Evolutionary conservation across 2,113 vertebrate species (phyloP).

Genomic region (Oophaga pumilio): DNA sequence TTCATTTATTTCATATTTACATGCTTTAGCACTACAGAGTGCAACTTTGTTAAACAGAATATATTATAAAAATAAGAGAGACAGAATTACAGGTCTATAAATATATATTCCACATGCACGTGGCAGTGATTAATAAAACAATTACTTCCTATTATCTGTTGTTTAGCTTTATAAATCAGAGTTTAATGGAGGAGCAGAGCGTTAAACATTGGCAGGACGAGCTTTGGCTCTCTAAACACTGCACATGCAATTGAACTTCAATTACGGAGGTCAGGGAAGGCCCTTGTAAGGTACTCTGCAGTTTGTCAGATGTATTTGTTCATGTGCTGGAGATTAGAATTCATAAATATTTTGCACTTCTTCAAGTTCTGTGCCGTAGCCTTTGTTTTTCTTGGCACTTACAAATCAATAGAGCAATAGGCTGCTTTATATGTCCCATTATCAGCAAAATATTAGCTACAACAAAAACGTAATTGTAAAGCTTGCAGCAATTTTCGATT

Average conservation of each 20-base stretch:
- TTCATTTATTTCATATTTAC: too few species aligned
- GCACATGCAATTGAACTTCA: slow-evolving; percentile 74
- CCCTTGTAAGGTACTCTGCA: slow-evolving; percentile 73
- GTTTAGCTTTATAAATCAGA: slow-evolving; percentile 63
- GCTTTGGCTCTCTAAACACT: slow-evolving; percentile 66
- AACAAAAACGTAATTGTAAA: slow-evolving; percentile 58
- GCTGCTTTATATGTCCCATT: slow-evolving; percentile 64
- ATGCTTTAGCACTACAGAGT: too few species aligned
- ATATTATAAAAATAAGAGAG: background rate
- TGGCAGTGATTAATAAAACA: slow-evolving; percentile 75
- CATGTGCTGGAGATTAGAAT: slow-evolving; percentile 83
- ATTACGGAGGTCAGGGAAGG: slow-evolving; percentile 76
- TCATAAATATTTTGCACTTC: slow-evolving; percentile 80
- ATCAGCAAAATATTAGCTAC: slow-evolving; percentile 65
- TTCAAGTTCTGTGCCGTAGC: slow-evolving; percentile 68
- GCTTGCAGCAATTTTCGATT: slow-evolving; percentile 51
- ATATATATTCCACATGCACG: slow-evolving; percentile 63
- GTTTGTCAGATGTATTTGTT: slow-evolving; percentile 84
- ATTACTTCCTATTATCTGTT: slow-evolving; percentile 75
- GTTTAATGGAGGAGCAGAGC: slow-evolving; percentile 46
- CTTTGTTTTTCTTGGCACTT: slow-evolving; percentile 76
- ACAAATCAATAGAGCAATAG: slow-evolving; percentile 67
- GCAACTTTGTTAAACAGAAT: background rate
- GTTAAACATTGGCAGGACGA: slow-evolving; percentile 63
- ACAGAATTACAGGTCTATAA: background rate